A percentile compares a stretch with the other conserved stretches of the same genome.
These are phyloP conservation scores for Sphaerophoria rueppellii DNA, from an alignment of 2,888 invertebrate genomes.

Conservation along the genomic window DNA sequence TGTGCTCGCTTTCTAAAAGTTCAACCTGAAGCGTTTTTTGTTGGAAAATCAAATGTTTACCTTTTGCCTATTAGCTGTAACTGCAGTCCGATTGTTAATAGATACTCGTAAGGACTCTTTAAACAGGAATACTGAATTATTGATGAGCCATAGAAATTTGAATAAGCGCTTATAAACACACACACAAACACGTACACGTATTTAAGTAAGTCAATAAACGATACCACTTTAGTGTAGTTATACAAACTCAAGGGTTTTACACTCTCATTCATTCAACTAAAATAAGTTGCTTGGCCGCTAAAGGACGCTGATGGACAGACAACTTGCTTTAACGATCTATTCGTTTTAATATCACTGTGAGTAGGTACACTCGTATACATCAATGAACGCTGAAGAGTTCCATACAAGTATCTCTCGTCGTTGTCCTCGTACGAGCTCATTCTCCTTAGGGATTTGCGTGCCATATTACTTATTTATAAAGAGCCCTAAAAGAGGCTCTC, in stretches of 20 bases:
- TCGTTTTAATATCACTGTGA: slow-evolving; percentile 31
- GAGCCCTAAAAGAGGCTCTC: slow-evolving; percentile 40
- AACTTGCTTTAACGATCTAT: neutral
- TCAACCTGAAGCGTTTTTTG: slow-evolving; percentile 25
- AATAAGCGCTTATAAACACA: neutral
- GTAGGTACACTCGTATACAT: slow-evolving; percentile 26
- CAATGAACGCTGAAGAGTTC: slow-evolving; percentile 18
- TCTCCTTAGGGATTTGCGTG: slow-evolving; percentile 48
- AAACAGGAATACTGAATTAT: slow-evolving; percentile 54
- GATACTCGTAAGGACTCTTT: slow-evolving; percentile 37
- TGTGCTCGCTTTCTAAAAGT: neutral
- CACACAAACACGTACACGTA: neutral
- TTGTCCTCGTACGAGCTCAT: slow-evolving; percentile 3
- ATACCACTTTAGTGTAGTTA: slow-evolving; percentile 39
- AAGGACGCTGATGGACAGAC: slow-evolving; percentile 8
- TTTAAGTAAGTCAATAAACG: slow-evolving; percentile 42
- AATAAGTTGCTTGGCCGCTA: slow-evolving; percentile 23
- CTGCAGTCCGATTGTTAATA: slow-evolving; percentile 46
- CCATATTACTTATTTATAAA: slow-evolving; percentile 71
- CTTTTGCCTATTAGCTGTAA: slow-evolving; percentile 58
- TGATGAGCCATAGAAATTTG: slow-evolving; percentile 53
- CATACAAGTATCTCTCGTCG: neutral
- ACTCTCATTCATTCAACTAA: slow-evolving; percentile 40
- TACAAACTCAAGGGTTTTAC: slow-evolving; percentile 57
- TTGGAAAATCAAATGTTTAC: slow-evolving; percentile 60